Base-by-base conservation (phyloP, 2,797 vertebrate genomes). In the Danionella dracula region DNA sequence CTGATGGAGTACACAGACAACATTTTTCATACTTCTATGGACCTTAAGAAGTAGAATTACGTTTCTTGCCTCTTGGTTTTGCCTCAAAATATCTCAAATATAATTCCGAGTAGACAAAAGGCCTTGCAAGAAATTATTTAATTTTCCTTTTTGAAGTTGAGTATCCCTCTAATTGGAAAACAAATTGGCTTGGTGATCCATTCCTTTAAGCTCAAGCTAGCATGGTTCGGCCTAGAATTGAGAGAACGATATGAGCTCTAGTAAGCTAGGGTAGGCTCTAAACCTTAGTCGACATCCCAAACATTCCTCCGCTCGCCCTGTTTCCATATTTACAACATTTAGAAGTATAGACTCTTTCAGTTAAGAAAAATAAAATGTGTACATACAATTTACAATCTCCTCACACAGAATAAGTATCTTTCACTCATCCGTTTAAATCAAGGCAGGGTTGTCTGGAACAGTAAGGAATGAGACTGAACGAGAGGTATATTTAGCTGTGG, bases 291-390 rank as follows among this genome's bases (percentile, higher is more conserved):
- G 19, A 61, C 45, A 27, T 29, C 44, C 54, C 1, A 16, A 63
- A 63, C 60, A 42, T 53, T 63, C 37, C 5, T 40, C 59, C 34
- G 16, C 13, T 27, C 37, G 34, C 51, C 53, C 23, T n/a, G 9
- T 8, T 8, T 19, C 34, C 27, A 64, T 87, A 89, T 90, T 87
- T 90, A 90, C 86, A 89, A 67, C 77, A 77, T 81, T 71, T 58
- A 85, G 84, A 86, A 86, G 87, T 88, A 87, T 83, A 80, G 79
- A 85, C 78, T 85, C 82, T 46, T 17, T 44, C 13, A 50, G 38
- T 27, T 83, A 76, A 86, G 73, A 89, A 85, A 88, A 89, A 88
- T 84, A 88, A 86, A 86, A 83, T 83, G 82, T 83, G 79, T 81
- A 88, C 80, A 79, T 73, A 60, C 59, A 82, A 74, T 85, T 83